These are phyloP conservation scores for Amphimallon solstitiale DNA, from an alignment of 2,888 invertebrate species.

Conservation along the genomic window DNA sequence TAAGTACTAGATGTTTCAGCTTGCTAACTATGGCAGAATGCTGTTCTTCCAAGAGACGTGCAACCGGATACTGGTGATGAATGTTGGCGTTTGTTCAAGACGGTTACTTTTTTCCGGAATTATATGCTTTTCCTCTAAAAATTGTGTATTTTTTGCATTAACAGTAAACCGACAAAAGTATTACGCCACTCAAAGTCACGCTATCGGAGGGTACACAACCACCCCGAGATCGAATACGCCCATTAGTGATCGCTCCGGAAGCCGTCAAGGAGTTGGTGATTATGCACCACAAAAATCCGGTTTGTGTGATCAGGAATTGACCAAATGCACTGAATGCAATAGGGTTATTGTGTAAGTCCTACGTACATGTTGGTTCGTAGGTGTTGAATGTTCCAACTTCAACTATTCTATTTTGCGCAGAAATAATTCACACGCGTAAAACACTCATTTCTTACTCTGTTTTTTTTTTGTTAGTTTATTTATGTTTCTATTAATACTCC, in stretches of 20 bases:
- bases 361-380: conserved; percentile 42
- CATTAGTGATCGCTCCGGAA: conserved; percentile 58
- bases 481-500: neutral
- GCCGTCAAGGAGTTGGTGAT: conserved; percentile 48
- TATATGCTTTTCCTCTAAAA: conserved; percentile 20
- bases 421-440: neutral
- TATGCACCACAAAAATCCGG: conserved; percentile 57
- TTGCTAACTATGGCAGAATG: neutral
- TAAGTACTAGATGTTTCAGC: conserved; percentile 70
- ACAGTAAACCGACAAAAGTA: conserved; percentile 66
- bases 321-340: conserved; percentile 86
- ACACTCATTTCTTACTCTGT: neutral
- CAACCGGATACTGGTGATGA: neutral
- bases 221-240: conserved; percentile 70
- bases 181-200: conserved; percentile 82
- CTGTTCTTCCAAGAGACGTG: neutral
- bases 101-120: conserved; percentile 10
- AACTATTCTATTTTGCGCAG: conserved; percentile 12
- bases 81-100: conserved; percentile 28
- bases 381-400: conserved; percentile 46
- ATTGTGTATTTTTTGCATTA: conserved; percentile 37
- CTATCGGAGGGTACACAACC: conserved; percentile 72
- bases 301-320: conserved; percentile 65
- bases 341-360: conserved; percentile 87
- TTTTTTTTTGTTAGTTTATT: neutral